Percentiles rank a stretch among this genome's conserved stretches.
Evolutionary conservation across 2,888 invertebrate genomes (phyloP).

Genomic region (Phyllotreta striolata): DNA sequence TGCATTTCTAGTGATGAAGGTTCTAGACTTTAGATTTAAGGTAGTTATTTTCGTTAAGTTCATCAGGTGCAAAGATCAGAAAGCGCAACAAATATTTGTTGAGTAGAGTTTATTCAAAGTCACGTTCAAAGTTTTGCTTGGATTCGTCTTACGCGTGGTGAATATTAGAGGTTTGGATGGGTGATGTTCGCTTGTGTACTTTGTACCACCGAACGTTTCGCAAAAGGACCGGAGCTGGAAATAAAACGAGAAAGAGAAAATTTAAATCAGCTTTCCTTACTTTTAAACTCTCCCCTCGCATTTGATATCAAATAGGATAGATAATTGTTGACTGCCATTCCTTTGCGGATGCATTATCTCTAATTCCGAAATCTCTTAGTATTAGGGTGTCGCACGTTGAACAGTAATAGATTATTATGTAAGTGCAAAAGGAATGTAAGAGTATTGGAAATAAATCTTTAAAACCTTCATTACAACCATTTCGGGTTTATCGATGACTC

Average conservation of each 20-base stretch:
- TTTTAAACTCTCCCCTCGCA: conserved; percentile 17
- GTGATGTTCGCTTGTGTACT: conserved; percentile 40
- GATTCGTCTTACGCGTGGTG: conserved; percentile 59
- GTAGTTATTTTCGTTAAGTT: conserved; percentile 44
- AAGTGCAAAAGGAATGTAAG: conserved; percentile 1
- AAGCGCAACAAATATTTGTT: conserved; percentile 61
- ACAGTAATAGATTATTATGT: not conserved
- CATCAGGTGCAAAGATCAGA: conserved; percentile 59
- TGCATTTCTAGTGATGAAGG: too few species aligned
- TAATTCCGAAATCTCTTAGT: conserved; percentile 12
- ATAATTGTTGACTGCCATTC: conserved; percentile 9
- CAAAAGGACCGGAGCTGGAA: conserved; percentile 49
- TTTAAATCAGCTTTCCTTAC: conserved; percentile 30
- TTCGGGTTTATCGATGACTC: too few species aligned
- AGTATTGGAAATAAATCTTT: too few species aligned
- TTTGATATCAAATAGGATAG: conserved; percentile 13
- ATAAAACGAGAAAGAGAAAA: conserved; percentile 46
- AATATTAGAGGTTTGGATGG: conserved; percentile 50
- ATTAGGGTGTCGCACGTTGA: conserved; percentile 7
- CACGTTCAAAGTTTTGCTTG: conserved; percentile 61
- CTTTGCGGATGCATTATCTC: conserved; percentile 17
- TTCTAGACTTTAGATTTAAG: not conserved
- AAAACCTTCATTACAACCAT: too few species aligned
- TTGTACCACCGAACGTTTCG: conserved; percentile 41
- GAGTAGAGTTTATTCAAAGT: conserved; percentile 60